Percentiles rank a stretch among this genome's conserved stretches.
Evolutionary conservation across 2,888 invertebrate genomes (phyloP).

Genomic region (Machimus rusticus): DNA sequence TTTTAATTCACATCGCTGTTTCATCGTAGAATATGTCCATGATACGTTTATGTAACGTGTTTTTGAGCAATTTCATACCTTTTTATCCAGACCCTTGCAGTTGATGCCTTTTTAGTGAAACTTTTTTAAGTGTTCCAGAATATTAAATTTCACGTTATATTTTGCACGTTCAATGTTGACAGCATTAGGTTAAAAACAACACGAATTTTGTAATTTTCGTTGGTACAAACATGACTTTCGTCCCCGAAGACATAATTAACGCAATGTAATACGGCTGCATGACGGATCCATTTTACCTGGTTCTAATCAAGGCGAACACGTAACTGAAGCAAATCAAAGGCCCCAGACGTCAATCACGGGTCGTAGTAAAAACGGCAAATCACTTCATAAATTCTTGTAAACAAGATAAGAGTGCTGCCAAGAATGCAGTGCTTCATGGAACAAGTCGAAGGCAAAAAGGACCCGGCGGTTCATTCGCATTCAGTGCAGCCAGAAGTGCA

Average conservation of each 20-base stretch:
- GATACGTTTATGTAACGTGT: too few relatives aligned
- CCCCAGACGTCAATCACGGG: not conserved
- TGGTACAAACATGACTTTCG: not conserved
- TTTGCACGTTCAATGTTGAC: not conserved
- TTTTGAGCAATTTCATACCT: too few relatives aligned
- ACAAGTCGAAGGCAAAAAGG: slow-evolving; percentile 7
- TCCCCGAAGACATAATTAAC: not conserved
- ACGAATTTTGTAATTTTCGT: not conserved
- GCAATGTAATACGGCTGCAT: not conserved
- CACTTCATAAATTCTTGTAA: slow-evolving; percentile 34
- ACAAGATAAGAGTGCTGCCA: slow-evolving; percentile 13
- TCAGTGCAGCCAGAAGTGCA: not conserved
- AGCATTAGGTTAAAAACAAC: not conserved
- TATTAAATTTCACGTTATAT: not conserved
- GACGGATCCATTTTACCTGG: not conserved
- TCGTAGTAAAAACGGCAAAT: not conserved
- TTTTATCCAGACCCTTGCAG: not conserved
- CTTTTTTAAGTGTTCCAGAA: not conserved
- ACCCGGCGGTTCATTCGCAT: slow-evolving; percentile 1
- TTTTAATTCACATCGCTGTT: too few relatives aligned
- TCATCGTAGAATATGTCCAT: too few relatives aligned
- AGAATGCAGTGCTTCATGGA: not conserved
- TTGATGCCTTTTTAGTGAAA: not conserved
- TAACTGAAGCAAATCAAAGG: not conserved
- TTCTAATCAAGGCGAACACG: not conserved